Conservation (phyloP, 2,797 vertebrate species). For the Lindbergichthys nudifrons region DNA sequence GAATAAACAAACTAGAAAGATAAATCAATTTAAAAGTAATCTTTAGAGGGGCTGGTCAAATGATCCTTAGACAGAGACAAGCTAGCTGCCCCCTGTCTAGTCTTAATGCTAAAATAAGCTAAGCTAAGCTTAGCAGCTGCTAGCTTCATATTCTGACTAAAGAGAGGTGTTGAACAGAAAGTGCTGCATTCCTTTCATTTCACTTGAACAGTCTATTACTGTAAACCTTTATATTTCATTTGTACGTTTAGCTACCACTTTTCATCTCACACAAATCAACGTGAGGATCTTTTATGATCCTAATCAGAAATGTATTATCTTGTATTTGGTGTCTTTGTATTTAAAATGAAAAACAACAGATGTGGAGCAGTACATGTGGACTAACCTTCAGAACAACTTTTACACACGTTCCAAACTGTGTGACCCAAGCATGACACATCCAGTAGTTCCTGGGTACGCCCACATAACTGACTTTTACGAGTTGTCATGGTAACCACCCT, state of each 20-base stretch:
- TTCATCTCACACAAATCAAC: background rate
- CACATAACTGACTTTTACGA: slow-evolving; percentile 43
- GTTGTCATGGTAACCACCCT: slow-evolving; percentile 58
- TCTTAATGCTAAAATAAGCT: no score
- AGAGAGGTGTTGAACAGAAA: no score
- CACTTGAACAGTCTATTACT: background rate
- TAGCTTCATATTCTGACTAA: no score
- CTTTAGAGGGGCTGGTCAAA: no score
- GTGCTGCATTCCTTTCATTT: no score
- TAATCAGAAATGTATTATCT: background rate
- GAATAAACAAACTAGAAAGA: no score
- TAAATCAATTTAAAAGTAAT: no score
- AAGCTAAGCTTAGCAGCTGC: no score
- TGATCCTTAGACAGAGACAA: no score
- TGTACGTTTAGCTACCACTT: background rate
- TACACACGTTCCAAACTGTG: slow-evolving; percentile 23
- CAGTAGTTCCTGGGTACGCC: slow-evolving; percentile 54
- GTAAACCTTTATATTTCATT: background rate
- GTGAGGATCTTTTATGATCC: background rate
- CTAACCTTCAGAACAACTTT: slow-evolving; percentile 26
- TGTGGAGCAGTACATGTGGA: no score
- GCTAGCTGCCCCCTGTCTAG: no score
- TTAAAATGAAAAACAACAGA: background rate
- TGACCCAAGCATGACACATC: slow-evolving; percentile 54
- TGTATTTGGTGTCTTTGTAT: background rate